A percentile compares a stretch with the other conserved stretches of the same genome.
Conservation (phyloP, 2,888 invertebrate species). For the Ennomos erosarius region DNA sequence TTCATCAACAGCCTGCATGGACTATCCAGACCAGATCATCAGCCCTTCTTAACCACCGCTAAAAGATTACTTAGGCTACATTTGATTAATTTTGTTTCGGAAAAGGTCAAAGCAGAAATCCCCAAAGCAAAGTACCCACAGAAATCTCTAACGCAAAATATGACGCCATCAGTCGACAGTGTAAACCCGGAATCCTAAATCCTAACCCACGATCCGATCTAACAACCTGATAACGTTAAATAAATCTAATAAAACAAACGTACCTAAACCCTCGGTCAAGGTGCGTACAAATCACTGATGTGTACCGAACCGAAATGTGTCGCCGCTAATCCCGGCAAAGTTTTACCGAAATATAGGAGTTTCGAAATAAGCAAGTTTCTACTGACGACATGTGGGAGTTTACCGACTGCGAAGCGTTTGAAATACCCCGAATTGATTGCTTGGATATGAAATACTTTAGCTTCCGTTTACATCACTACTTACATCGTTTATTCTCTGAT, state of each 20-base stretch:
- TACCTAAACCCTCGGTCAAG: conserved; percentile 44
- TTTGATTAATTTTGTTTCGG: too few relatives aligned
- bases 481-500: too few relatives aligned
- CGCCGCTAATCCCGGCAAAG: conserved; percentile 46
- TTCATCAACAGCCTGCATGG: too few relatives aligned
- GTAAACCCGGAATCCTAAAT: neutral
- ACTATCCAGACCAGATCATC: too few relatives aligned
- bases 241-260: conserved; percentile 33
- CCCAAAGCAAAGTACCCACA: too few relatives aligned
- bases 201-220: conserved; percentile 13
- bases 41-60: too few relatives aligned
- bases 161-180: conserved; percentile 8
- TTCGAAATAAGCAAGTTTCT: conserved; percentile 16
- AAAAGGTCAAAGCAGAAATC: too few relatives aligned
- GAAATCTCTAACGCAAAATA: too few relatives aligned
- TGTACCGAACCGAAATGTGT: conserved; percentile 52
- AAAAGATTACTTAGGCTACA: too few relatives aligned
- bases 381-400: conserved; percentile 8
- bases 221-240: conserved; percentile 18
- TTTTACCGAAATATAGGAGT: conserved; percentile 33
- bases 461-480: too few relatives aligned
- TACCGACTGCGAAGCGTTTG: neutral
- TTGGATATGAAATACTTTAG: too few relatives aligned
- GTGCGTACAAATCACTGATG: conserved; percentile 48
- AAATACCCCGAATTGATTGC: too few relatives aligned